Evolutionary conservation across 2,888 invertebrate genomes (phyloP), one percentile per base, ranked within the genome.

Genomic region (Dynastes hyllus): DNA sequence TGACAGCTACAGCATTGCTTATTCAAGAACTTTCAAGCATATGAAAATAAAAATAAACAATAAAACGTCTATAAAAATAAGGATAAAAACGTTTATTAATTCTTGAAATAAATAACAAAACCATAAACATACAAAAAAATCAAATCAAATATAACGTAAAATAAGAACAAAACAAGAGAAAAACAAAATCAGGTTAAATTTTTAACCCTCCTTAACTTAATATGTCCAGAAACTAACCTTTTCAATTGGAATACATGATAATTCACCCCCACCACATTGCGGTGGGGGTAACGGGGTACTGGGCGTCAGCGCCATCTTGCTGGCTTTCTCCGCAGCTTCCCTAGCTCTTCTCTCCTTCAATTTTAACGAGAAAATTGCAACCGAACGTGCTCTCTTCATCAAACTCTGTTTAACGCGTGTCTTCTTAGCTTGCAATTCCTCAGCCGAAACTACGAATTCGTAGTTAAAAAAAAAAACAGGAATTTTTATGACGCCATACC

Each of bases 191-290:
- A 2, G 45, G 8, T 2, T 8, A 8, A 45, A 45, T 45, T 11
- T 8, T 2, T 8, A 2, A 45, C 8, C 45, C 8, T 45, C 32
- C 32, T 5, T 45, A 40, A 67, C 11, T 22, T 11, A 2, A 29
- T 37, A 27, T 67, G 5, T 67, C 45, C 16, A 69, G 37, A 53
- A 58, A 63, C 66, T 78, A 85, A 92, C 91, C 89, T 92, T 95
- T 87, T 96, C 96, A 85, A 96, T 95, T 50, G 96, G 96, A 85
- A 96, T 95, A 77, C 95, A 92, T 1, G 95, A 95, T 61, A 96
- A 89, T 87, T 96, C 96, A 8, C 96, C 96, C 6, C 96, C 95
- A n/a, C 93, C 90, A 88, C 93, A 93, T 8, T 93, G 92, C 0
- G 94, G 92, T 4, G 94, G 93, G 58, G 88, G 88, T 50, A 88